These are phyloP conservation scores for Mesoclemmys tuberculata DNA, from an alignment of 2,113 vertebrate genomes.

Conservation along the genomic window DNA sequence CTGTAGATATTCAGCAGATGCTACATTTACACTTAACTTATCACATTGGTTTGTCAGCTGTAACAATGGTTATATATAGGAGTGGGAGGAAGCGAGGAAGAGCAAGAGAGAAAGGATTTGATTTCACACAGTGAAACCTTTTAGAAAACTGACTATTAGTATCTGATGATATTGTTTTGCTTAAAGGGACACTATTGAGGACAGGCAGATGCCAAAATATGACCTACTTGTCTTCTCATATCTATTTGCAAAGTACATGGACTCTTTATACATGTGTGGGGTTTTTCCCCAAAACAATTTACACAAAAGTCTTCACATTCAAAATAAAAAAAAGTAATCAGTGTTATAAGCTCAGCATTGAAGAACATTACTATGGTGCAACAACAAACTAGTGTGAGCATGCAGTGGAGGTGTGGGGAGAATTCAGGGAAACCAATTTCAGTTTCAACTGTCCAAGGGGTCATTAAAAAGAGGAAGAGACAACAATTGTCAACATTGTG, in stretches of 20 bases:
- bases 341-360: neutral
- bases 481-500: neutral
- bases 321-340: neutral
- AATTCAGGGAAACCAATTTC: neutral
- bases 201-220: neutral
- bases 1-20: neutral
- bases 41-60: neutral
- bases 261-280: neutral
- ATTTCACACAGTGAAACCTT: neutral
- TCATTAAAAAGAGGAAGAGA: neutral
- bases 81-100: neutral
- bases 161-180: neutral
- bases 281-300: neutral
- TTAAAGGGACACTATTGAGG: neutral
- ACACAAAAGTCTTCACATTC: neutral
- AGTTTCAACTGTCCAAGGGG: neutral
- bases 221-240: neutral
- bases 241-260: neutral
- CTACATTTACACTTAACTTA: neutral
- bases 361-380: neutral
- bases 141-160: accelerated
- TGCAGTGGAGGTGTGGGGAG: neutral
- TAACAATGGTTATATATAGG: neutral
- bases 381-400: neutral
- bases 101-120: neutral